Base-by-base conservation (phyloP, 2,797 vertebrate genomes). In the Pyrrhura leucotis region DNA sequence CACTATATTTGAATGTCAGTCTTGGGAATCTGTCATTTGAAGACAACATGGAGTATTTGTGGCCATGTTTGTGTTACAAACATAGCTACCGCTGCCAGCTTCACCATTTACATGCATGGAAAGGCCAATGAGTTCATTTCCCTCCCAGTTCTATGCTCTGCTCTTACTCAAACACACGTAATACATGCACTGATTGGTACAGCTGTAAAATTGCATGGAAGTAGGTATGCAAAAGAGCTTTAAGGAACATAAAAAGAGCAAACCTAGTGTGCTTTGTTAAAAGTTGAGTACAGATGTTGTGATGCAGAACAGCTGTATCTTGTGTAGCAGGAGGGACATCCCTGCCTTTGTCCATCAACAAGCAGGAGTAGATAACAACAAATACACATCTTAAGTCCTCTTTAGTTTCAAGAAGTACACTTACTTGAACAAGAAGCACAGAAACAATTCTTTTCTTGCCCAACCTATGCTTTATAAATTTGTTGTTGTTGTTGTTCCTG, bases 21-120 rank as follows among this genome's bases (percentile, higher is more conserved):
- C 69, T 39, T 79, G 48, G 44, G 22, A 91, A 89, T 75, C 58
- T 80, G 58, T 78, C 85, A 62, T 85, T 85, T 83, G 67, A 85
- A 83, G 65, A 19, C 51, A 89, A 18, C 68, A 33, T 47, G 37
- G 94, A 90, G 39, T 40, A 69, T 20, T 15, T 40, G 71, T 8
- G 22, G 40, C 62, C 59, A 4, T 48, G 33, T 54, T 85, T 40
- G 35, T 66, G 19, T 72, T 53, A 47, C 28, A 76, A 15, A 89
- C 65, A 56, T 29, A 79, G 35, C 63, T 62, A 37, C 23, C 1
- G 3, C 54, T 88, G 74, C 53, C 80, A 45, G 6, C 18, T 39
- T 81, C 2, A 8, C 37, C 29, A 51, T 45, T 84, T 71, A 8
- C 37, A 45, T 68, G 76, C 59, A 22, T 15, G n/a, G 45, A 90